These are phyloP conservation scores for Ditylenchus weischeri DNA, from an alignment of 2,888 invertebrate species.

Conservation along the genomic window DNA sequence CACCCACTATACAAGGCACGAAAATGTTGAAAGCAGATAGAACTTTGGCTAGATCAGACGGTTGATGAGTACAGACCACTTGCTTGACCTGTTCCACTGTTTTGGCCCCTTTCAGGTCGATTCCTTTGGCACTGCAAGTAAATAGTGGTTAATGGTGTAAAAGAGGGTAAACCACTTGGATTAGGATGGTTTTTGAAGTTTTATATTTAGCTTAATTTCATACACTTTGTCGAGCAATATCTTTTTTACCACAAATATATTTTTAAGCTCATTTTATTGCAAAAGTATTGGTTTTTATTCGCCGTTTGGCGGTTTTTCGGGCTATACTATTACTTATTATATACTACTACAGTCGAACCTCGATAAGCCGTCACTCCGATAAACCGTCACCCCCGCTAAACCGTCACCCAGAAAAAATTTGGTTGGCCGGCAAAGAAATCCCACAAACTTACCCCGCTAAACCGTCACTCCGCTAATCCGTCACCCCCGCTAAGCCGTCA, in stretches of 20 bases:
- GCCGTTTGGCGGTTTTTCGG: too few species aligned
- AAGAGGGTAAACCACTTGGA: conserved; percentile 6
- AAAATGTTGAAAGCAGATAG: conserved; percentile 61
- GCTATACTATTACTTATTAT: too few species aligned
- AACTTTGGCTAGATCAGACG: conserved; percentile 60
- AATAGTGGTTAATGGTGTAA: conserved; percentile 26
- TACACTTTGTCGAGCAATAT: neutral
- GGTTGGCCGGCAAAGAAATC: too few species aligned
- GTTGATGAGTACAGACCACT: conserved; percentile 59
- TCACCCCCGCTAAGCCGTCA: too few species aligned
- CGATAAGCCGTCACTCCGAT: too few species aligned
- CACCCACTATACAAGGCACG: conserved; percentile 61
- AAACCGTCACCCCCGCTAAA: too few species aligned
- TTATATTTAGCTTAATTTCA: neutral
- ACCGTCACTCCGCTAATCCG: too few species aligned
- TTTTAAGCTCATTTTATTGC: neutral
- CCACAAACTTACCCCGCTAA: too few species aligned
- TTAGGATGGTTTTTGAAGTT: neutral
- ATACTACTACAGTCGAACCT: too few species aligned
- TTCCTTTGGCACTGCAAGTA: conserved; percentile 53
- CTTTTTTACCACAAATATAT: neutral
- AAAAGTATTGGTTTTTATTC: neutral
- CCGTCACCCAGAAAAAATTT: too few species aligned
- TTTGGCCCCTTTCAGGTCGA: conserved; percentile 52
- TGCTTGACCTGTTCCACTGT: conserved; percentile 61